These are phyloP conservation scores for Furcifer pardalis DNA, from an alignment of 2,797 vertebrate species.

Conservation along the genomic window DNA sequence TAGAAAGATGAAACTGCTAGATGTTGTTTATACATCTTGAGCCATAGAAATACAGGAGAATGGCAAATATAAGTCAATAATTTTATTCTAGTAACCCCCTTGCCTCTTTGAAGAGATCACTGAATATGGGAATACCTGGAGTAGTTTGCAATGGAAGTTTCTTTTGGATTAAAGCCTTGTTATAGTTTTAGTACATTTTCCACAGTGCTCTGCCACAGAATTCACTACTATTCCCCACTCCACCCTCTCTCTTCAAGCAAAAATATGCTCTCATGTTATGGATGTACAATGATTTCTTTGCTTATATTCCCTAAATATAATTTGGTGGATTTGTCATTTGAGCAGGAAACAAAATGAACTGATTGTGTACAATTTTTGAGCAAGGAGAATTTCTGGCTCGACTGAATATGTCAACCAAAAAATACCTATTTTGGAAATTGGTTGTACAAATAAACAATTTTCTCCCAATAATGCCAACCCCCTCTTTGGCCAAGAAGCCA, in stretches of 20 bases:
- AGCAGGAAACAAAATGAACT: not conserved
- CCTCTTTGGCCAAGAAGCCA: accelerated
- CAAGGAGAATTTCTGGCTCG: not conserved
- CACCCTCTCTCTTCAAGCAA: not conserved
- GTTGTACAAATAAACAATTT: slow-evolving; percentile 52
- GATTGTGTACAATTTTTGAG: accelerated
- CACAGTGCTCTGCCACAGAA: not conserved
- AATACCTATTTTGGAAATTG: slow-evolving; percentile 32
- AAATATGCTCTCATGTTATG: not conserved
- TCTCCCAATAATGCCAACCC: not conserved
- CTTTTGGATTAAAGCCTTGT: not conserved
- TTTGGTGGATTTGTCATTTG: not conserved
- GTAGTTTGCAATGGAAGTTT: not conserved
- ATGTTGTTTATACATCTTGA: not conserved
- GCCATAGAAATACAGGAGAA: not conserved
- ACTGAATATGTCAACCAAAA: slow-evolving; percentile 35
- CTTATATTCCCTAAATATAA: accelerated
- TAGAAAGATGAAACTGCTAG: not conserved
- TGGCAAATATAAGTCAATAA: not conserved
- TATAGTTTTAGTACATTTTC: not conserved
- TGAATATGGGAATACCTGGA: not conserved
- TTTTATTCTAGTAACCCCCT: not conserved
- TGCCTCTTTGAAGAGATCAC: not conserved
- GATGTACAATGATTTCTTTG: not conserved
- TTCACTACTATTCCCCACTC: not conserved